phyloP scores from a whole-genome alignment of 2,113 vertebrate genomes.

The Sphyrna mokarran region DNA sequence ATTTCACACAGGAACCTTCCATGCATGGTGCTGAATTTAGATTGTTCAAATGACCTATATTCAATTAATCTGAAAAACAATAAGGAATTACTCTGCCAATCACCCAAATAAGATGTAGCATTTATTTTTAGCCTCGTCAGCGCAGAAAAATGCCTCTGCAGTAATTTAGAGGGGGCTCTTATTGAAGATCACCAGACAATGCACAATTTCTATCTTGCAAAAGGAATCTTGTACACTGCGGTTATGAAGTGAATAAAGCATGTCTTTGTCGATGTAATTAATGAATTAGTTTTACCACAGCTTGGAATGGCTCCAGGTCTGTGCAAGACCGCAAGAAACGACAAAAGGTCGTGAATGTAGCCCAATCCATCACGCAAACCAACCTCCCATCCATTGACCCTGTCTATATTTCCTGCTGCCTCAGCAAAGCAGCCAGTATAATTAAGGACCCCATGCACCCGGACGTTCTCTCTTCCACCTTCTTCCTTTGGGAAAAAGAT shows the following conservation, averaged over 20 bases:
- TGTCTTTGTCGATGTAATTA: not conserved
- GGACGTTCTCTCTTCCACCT: too few species aligned
- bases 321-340: too few species aligned
- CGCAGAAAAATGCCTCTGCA: not conserved
- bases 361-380: too few species aligned
- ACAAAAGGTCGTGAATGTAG: too few species aligned
- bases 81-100: slow-evolving; percentile 1
- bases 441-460: too few species aligned
- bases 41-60: not conserved
- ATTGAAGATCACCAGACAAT: not conserved
- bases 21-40: not conserved
- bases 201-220: not conserved
- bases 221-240: not conserved
- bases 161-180: not conserved
- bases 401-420: too few species aligned
- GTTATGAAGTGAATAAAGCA: not conserved
- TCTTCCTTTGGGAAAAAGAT: too few species aligned
- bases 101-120: not conserved
- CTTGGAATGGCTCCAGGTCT: too few species aligned
- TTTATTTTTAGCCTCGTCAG: not conserved
- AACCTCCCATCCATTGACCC: too few species aligned
- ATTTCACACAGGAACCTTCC: not conserved
- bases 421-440: too few species aligned
- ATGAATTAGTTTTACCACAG: not conserved
- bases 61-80: not conserved